Evolutionary conservation across 2,888 invertebrate genomes (phyloP).

Genomic region (Diploptera punctata): DNA sequence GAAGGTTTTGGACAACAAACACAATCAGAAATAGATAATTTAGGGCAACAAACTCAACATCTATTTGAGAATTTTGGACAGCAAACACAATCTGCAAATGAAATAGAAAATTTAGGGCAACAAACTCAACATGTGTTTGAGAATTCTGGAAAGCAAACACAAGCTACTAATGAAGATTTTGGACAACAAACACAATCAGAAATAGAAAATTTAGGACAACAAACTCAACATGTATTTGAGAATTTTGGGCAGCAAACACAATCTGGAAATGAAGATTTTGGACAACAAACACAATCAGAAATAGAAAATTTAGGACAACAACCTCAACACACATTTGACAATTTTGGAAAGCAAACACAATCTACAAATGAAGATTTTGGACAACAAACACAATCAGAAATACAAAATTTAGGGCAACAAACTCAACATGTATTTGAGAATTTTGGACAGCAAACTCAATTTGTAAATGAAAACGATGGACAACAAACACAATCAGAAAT

Average conservation of each 20-base stretch:
- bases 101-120: constrained; percentile 19
- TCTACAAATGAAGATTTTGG: background rate
- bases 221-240: background rate
- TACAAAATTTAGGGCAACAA: constrained; percentile 34
- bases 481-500: no score
- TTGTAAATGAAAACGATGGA: no score
- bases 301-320: background rate
- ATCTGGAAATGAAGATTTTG: background rate
- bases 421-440: constrained; percentile 45
- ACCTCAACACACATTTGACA: no score
- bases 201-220: background rate
- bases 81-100: no score
- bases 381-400: background rate
- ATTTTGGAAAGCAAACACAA: no score
- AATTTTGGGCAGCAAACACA: background rate
- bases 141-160: no score
- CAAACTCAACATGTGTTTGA: constrained; percentile 28
- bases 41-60: no score
- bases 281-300: background rate
- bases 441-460: no score
- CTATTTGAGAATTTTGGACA: no score
- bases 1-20: no score
- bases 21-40: no score
- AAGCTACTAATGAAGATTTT: background rate
- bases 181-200: background rate